These are phyloP conservation scores for Gymnocephalus cernua DNA, from an alignment of 2,113 vertebrate genomes.

Conservation along the genomic window DNA sequence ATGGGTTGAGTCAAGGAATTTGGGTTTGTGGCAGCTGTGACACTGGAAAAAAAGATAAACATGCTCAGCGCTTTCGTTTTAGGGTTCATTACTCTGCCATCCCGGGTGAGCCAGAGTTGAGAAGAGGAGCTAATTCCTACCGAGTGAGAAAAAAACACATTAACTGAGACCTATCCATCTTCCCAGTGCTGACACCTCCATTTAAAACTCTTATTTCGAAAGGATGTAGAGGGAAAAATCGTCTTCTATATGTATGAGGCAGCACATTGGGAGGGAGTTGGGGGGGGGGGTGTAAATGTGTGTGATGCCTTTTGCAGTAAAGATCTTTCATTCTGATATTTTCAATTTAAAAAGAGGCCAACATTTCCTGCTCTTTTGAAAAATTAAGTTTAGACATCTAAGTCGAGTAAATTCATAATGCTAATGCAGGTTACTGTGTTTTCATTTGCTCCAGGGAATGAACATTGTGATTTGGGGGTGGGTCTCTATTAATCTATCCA, in stretches of 20 bases:
- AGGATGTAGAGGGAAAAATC: slow-evolving; percentile 57
- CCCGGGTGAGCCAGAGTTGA: slow-evolving; percentile 70
- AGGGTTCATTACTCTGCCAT: slow-evolving; percentile 82
- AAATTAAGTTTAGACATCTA: slow-evolving; percentile 68
- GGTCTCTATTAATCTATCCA: slow-evolving; percentile 72
- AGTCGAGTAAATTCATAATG: slow-evolving; percentile 68
- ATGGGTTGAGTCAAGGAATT: slow-evolving; percentile 70
- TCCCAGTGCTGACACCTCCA: slow-evolving; percentile 78
- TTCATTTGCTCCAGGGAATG: slow-evolving; percentile 61
- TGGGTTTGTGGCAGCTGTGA: slow-evolving; percentile 56
- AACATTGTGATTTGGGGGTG: slow-evolving; percentile 65
- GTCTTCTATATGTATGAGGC: slow-evolving; percentile 52
- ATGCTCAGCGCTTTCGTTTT: slow-evolving; percentile 72
- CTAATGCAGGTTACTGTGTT: slow-evolving; percentile 64
- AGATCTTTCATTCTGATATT: slow-evolving; percentile 79
- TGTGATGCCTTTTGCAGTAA: slow-evolving; percentile 45
- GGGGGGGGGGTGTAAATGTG: slow-evolving; percentile 30
- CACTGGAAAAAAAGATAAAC: slow-evolving; percentile 71
- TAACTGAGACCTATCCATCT: slow-evolving; percentile 84
- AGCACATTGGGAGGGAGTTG: slow-evolving; percentile 1
- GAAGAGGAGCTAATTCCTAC: slow-evolving; percentile 80
- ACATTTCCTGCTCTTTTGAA: slow-evolving; percentile 67
- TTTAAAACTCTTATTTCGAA: slow-evolving; percentile 83
- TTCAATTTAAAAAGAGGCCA: slow-evolving; percentile 72
- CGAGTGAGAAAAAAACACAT: slow-evolving; percentile 79